Evolutionary conservation across 2,113 vertebrate genomes (phyloP).

Genomic region (Erythrolamprus reginae): DNA sequence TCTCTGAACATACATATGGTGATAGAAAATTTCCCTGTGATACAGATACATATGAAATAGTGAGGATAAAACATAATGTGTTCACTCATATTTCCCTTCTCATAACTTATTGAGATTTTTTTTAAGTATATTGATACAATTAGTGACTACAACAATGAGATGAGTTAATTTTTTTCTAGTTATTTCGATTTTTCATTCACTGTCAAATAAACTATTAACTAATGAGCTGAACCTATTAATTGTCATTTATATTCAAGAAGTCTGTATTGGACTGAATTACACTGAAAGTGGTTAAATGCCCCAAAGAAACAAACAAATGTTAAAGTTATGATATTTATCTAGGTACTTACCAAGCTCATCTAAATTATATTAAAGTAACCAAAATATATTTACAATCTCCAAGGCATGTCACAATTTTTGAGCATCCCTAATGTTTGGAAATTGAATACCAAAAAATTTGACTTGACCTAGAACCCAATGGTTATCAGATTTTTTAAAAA

Average conservation of each 20-base stretch:
- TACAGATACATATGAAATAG: background rate
- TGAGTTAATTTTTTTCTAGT: background rate
- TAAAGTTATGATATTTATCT: no score
- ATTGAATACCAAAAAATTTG: no score
- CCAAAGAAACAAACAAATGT: no score
- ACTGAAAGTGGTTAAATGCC: background rate
- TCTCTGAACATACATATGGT: background rate
- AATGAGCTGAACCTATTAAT: background rate
- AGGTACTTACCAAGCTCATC: no score
- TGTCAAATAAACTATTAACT: background rate
- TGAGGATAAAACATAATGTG: background rate
- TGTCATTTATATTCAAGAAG: background rate
- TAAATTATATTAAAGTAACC: no score
- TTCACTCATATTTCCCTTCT: background rate
- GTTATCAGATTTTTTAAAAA: no score
- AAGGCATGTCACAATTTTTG: no score
- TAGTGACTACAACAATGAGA: background rate
- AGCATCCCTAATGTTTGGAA: no score
- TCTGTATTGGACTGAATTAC: background rate
- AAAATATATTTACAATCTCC: no score
- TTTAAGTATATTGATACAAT: background rate
- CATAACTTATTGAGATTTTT: background rate
- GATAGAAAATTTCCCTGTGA: background rate
- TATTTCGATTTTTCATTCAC: background rate
- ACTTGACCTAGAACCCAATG: no score